A percentile compares a stretch with the other conserved stretches of the same genome.
These are phyloP conservation scores for Platynereis dumerilii DNA, from an alignment of 2,888 invertebrate species.

Conservation along the genomic window DNA sequence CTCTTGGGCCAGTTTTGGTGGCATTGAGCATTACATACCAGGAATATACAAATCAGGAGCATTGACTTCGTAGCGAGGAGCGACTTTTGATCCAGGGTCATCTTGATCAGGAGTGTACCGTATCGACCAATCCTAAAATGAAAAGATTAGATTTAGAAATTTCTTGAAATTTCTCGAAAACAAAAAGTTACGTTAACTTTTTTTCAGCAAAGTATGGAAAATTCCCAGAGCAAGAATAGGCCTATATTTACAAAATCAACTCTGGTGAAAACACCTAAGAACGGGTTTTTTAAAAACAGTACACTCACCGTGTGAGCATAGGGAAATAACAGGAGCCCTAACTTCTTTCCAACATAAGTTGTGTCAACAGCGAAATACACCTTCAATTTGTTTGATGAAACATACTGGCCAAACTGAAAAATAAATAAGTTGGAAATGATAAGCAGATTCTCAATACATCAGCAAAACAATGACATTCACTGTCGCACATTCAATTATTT, in stretches of 20 bases:
- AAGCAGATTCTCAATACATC: background rate
- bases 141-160: slow-evolving; percentile 20
- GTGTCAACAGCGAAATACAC: slow-evolving; percentile 99
- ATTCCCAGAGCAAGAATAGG: too few relatives aligned
- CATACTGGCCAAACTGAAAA: slow-evolving; percentile 81
- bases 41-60: slow-evolving; percentile 98
- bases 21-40: too few relatives aligned
- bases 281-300: slow-evolving; percentile 1
- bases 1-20: too few relatives aligned
- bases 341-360: slow-evolving; percentile 89
- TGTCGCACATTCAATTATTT: too few relatives aligned
- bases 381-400: slow-evolving; percentile 86
- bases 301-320: slow-evolving; percentile 85
- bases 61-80: slow-evolving; percentile 94
- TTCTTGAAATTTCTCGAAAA: background rate
- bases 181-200: too few relatives aligned
- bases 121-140: slow-evolving; percentile 89
- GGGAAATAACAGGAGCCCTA: slow-evolving; percentile 89
- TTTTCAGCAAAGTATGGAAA: too few relatives aligned
- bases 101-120: slow-evolving; percentile 82
- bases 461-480: too few relatives aligned
- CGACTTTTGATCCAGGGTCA: slow-evolving; percentile 68
- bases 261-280: background rate
- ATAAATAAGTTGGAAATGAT: slow-evolving; percentile 35
- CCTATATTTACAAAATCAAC: background rate